Conservation (phyloP, 2,113 vertebrate species). For the Hirundichthys speculiger region DNA sequence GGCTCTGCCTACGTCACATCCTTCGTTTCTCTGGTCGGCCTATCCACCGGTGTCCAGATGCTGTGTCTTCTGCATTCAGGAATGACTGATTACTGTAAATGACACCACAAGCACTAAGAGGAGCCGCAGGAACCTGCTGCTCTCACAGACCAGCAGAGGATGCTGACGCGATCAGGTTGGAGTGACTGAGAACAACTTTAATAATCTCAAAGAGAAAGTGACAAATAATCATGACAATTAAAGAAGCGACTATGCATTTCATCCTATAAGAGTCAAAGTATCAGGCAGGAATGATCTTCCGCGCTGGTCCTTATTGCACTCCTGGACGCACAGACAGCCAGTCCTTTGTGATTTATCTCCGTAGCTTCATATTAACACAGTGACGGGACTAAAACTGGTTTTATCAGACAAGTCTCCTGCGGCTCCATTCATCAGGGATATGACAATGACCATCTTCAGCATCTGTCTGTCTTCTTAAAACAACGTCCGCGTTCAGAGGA, state of each 20-base stretch:
- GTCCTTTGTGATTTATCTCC: conserved; percentile 6
- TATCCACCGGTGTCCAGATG: no score
- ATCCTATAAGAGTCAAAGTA: background rate
- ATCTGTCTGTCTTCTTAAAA: conserved; percentile 30
- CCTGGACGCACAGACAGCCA: background rate
- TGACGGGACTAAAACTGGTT: no score
- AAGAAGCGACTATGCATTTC: no score
- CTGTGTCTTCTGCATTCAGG: background rate
- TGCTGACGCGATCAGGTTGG: no score
- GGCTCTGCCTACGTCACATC: no score
- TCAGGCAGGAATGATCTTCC: background rate
- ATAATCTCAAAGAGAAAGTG: no score
- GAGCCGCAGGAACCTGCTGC: background rate
- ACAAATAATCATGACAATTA: no score
- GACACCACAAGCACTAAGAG: background rate
- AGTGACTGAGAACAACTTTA: no score
- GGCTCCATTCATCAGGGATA: conserved; percentile 26
- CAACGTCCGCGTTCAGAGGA: conserved; percentile 16
- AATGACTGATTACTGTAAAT: background rate
- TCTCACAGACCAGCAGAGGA: no score
- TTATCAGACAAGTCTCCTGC: conserved; percentile 12
- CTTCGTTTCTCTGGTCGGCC: no score
- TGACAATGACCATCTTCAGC: conserved; percentile 15
- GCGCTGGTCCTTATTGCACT: background rate
- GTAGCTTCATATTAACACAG: background rate